A percentile compares a stretch with the other conserved stretches of the same genome.
Conservation (phyloP, 2,888 invertebrate species). For the Spialia ferax region DNA sequence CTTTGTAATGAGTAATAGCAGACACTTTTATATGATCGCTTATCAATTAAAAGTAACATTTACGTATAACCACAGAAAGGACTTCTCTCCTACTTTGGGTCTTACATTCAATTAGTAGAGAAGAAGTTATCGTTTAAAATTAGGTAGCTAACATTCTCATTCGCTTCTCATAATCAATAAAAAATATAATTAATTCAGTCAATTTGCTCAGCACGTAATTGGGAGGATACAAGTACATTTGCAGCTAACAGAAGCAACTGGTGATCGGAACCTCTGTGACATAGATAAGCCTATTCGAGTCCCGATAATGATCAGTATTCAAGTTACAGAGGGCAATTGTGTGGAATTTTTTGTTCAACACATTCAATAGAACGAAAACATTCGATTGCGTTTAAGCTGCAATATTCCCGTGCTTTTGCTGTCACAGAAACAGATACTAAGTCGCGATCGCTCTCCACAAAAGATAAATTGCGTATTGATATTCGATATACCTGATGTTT, state of each 20-base stretch:
- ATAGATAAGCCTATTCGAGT: slow-evolving; percentile 75
- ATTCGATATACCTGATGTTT: slow-evolving; percentile 80
- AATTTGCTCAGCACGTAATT: slow-evolving; percentile 57
- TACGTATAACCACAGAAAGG: too few species aligned
- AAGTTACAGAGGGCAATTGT: slow-evolving; percentile 79
- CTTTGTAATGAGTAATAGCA: too few species aligned
- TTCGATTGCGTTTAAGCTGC: slow-evolving; percentile 80
- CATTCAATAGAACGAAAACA: slow-evolving; percentile 66
- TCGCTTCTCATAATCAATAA: too few species aligned
- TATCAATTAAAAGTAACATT: too few species aligned
- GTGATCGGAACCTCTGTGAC: slow-evolving; percentile 74
- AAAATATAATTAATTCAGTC: slow-evolving; percentile 44
- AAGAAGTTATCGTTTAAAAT: too few species aligned
- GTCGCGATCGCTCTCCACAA: slow-evolving; percentile 70
- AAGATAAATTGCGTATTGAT: slow-evolving; percentile 81
- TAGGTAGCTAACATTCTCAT: too few species aligned
- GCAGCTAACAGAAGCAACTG: slow-evolving; percentile 69
- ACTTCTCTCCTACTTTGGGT: too few species aligned
- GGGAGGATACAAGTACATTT: slow-evolving; percentile 75
- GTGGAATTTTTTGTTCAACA: slow-evolving; percentile 65
- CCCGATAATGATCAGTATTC: slow-evolving; percentile 83
- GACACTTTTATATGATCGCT: too few species aligned
- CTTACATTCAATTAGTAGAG: too few species aligned
- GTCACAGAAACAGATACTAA: slow-evolving; percentile 75
- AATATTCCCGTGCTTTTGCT: slow-evolving; percentile 69